phyloP scores from a whole-genome alignment of 2,888 invertebrate genomes.

The Muschampia plurimacula region DNA sequence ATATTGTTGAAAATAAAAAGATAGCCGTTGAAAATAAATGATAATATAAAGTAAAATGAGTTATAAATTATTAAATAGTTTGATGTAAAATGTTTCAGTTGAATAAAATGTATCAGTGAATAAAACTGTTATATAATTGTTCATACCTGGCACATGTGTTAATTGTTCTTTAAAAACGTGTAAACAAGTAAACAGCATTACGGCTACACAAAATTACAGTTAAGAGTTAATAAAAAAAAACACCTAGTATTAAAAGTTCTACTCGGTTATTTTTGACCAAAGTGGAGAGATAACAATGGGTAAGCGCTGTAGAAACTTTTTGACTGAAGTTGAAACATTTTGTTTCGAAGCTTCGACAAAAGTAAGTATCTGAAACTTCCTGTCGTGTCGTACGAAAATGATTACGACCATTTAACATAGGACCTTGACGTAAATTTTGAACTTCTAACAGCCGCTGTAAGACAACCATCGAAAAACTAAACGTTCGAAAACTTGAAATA shows the following conservation, averaged over 20 bases:
- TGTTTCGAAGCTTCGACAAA: not conserved
- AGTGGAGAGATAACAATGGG: not conserved
- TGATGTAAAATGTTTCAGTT: not conserved
- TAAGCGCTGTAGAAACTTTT: too few species aligned
- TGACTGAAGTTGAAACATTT: not conserved
- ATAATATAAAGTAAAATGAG: not conserved
- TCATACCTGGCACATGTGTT: not conserved
- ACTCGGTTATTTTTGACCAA: not conserved
- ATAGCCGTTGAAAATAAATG: not conserved
- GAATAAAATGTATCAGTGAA: too few species aligned
- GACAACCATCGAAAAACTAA: too few species aligned
- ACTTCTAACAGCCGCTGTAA: not conserved
- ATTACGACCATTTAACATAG: not conserved
- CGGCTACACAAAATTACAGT: not conserved
- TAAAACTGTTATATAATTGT: too few species aligned
- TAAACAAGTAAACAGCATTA: too few species aligned
- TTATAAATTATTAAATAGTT: not conserved
- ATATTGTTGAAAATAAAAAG: too few species aligned
- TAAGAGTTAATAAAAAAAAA: too few species aligned
- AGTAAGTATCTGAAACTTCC: not conserved
- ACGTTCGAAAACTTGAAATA: too few species aligned
- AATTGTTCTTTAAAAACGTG: not conserved
- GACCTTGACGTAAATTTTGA: not conserved
- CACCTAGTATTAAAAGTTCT: not conserved
- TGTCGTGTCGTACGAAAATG: not conserved